Evolutionary conservation across 1,140 invertebrate species (phyloP), one percentile per base, ranked within the genome.

Genomic region (Campoletis sonorensis): DNA sequence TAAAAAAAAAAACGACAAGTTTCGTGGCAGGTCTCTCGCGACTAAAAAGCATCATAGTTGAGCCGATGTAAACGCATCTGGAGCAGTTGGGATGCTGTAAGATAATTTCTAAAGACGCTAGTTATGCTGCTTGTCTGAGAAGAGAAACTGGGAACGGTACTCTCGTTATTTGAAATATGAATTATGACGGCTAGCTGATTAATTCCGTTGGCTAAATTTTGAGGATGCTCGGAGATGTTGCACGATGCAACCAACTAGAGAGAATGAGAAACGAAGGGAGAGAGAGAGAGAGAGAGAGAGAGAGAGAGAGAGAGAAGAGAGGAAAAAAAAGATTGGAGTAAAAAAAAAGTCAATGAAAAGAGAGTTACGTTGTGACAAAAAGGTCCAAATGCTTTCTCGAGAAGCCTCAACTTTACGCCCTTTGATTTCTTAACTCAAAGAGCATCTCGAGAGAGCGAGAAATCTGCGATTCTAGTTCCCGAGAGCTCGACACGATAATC

Each of bases 131-230:
- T 70, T n/a, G 78, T 27, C 51, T 67, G 40, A 27, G n/a, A 27
- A 54, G 51, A 30, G 40, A 64, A 49, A 40, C 49, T 23, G 75
- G 54, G 21, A 30, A 26, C 30, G 45, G 40, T 58, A 58, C 37
- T 51, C 58, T 67, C 78, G 72, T 82, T 80, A 82, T 82, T 82
- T 82, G 81, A 82, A 79, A 79, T 82, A 82, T 82, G 81, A 82
- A 82, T 82, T 82, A 82, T 80, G 79, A 82, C 78, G 81, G 78
- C 72, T 21, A 73, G 76, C 79, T 82, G 81, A 82, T 82, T 82
- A 82, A 82, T 82, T 82, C 78, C 49, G 75, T 64, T 78, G 51
- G 45, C 75, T 76, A 78, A 73, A 79, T 78, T 79, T 58, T 64
- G 76, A 67, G 76, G 76, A 67, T 78, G 54, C 76, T 21, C 76